Conservation (phyloP, 2,113 vertebrate species). For the Microcebus murinus region DNA sequence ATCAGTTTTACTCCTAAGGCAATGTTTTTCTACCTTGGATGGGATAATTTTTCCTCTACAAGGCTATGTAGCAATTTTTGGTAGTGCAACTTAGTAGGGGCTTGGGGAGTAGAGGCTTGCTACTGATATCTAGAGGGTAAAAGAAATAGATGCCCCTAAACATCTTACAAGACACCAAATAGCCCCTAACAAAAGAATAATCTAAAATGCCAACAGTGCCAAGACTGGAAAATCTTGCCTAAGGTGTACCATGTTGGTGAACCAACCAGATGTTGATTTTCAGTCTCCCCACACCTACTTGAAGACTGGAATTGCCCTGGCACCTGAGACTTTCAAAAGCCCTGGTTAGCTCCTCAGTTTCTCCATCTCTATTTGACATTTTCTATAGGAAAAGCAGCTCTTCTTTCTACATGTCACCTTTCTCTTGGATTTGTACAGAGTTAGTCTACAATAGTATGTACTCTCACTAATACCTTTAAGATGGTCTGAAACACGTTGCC, state of each 20-base stretch:
- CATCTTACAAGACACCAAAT: too few relatives aligned
- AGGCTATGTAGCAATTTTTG: not conserved
- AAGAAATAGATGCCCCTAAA: not conserved
- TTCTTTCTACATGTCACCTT: not conserved
- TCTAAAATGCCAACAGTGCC: not conserved
- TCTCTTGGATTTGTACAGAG: not conserved
- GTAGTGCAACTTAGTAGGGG: too few relatives aligned
- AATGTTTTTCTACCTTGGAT: not conserved
- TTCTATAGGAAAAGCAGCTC: not conserved
- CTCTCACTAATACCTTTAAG: not conserved
- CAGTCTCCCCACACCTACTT: not conserved
- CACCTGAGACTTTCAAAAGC: not conserved
- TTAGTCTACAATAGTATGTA: not conserved
- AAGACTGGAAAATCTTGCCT: not conserved
- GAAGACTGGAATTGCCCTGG: not conserved
- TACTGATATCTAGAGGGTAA: not conserved
- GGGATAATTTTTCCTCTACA: not conserved
- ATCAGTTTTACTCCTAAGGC: not conserved
- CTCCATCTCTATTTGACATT: not conserved
- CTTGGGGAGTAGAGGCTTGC: not conserved
- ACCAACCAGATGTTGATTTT: not conserved
- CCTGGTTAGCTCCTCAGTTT: not conserved
- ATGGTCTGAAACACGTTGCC: not conserved
- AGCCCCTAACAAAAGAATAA: not conserved
- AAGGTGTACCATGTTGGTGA: not conserved